phyloP scores from a whole-genome alignment of 2,888 invertebrate genomes.

The Pandemis cinnamomeana region DNA sequence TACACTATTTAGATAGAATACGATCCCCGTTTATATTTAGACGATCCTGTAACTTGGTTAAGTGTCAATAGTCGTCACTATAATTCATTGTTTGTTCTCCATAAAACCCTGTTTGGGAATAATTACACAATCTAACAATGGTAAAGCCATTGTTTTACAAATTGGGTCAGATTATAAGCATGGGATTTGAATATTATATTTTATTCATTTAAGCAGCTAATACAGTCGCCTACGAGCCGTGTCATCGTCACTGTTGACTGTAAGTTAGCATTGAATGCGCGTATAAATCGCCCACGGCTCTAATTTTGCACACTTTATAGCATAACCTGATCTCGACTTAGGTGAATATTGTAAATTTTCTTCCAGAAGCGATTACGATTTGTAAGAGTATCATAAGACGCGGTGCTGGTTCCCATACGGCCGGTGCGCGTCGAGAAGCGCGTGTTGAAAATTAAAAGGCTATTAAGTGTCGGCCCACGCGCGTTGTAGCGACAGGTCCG shows the following conservation, averaged over 20 bases:
- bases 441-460: slow-evolving; percentile 80
- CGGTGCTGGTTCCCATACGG: slow-evolving; percentile 59
- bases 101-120: slow-evolving; percentile 3
- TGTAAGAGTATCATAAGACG: slow-evolving; percentile 60
- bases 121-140: slow-evolving; percentile 6
- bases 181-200: not conserved
- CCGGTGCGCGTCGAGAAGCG: slow-evolving; percentile 61
- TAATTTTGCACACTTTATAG: slow-evolving; percentile 38
- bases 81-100: slow-evolving; percentile 57
- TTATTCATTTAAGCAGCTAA: slow-evolving; percentile 13
- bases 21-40: slow-evolving; percentile 77
- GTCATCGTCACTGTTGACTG: slow-evolving; percentile 7
- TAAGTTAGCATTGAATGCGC: slow-evolving; percentile 7
- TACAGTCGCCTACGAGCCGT: not conserved
- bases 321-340: slow-evolving; percentile 29
- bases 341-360: slow-evolving; percentile 43
- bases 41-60: slow-evolving; percentile 66
- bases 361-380: slow-evolving; percentile 60
- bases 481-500: slow-evolving; percentile 58
- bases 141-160: slow-evolving; percentile 11
- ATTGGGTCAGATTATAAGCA: not conserved
- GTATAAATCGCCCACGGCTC: slow-evolving; percentile 33
- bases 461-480: slow-evolving; percentile 76
- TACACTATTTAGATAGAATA: slow-evolving; percentile 78
- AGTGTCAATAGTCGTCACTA: slow-evolving; percentile 67